Percentiles rank a stretch among this genome's conserved stretches.
These are phyloP conservation scores for Drosophila birchii DNA, from an alignment of 2,888 invertebrate species.

Conservation along the genomic window DNA sequence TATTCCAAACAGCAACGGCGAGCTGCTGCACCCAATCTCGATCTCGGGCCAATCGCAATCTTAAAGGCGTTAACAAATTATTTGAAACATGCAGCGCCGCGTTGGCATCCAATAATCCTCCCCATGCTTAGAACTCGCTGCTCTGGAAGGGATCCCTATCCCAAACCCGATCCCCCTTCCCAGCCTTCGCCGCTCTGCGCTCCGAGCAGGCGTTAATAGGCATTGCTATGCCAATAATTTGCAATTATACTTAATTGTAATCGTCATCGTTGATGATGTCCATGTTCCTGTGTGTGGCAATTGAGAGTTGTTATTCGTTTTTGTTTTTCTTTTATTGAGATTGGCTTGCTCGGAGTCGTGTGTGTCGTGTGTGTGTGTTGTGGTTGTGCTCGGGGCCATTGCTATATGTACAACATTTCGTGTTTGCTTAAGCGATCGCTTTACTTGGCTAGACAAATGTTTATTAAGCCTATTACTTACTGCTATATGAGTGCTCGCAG, in stretches of 20 bases:
- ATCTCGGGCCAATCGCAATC: conserved; percentile 36
- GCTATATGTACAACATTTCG: conserved; percentile 53
- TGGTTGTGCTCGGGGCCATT: conserved; percentile 41
- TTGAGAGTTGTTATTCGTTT: conserved; percentile 41
- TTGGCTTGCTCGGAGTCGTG: conserved; percentile 53
- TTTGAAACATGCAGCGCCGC: conserved; percentile 75
- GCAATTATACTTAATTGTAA: conserved; percentile 77
- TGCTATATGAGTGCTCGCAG: conserved; percentile 26
- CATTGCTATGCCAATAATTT: conserved; percentile 77
- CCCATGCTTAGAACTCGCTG: conserved; percentile 3
- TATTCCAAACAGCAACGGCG: conserved; percentile 42
- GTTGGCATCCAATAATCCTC: conserved; percentile 68
- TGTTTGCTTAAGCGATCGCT: conserved; percentile 67
- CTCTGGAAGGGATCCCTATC: background rate
- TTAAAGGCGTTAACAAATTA: conserved; percentile 72
- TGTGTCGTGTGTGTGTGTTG: conserved; percentile 30
- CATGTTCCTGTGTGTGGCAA: conserved; percentile 49
- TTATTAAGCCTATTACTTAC: conserved; percentile 54
- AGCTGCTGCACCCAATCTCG: conserved; percentile 64
- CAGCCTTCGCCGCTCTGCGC: background rate
- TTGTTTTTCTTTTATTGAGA: conserved; percentile 51
- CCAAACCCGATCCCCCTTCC: background rate
- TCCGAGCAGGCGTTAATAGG: conserved; percentile 72
- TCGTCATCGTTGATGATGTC: conserved; percentile 52
- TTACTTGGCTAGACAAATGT: conserved; percentile 72